Evolutionary conservation across 2,113 vertebrate genomes (phyloP), one percentile per base, ranked within the genome.

Genomic region (Cinclus cinclus): DNA sequence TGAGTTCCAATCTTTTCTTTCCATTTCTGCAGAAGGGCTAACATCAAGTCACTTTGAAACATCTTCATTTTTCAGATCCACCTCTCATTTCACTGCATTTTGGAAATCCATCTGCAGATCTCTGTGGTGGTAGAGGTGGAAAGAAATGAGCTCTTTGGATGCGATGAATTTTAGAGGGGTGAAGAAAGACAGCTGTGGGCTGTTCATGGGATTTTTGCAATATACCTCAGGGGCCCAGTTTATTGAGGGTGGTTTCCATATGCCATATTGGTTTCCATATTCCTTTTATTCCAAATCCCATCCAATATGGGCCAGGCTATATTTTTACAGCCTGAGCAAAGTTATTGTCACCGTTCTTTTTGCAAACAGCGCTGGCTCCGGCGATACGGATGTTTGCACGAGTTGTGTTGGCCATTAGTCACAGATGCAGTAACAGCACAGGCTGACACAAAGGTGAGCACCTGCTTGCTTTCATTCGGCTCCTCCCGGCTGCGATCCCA

Each of bases 401-500:
- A 17, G 22, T 10, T 0, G 3, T 16, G 5, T 1, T 1, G 24
- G 24, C 42, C 47, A 24, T 9, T 52, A 27, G 23, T 14, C 5
- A 3, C 8, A 31, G 50, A 20, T 9, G 20, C 58, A 4, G 27
- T 1, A 4, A 18, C 7, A 28, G 46, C 41, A 3, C 37, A 8
- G 2, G 50, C 50, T 23, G 80, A 2, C 39, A 28, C 25, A 1
- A 0, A 0, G 4, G 15, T 0, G 20, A 23, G 16, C 13, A 13
- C 5, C 4, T 1, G 14, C 28, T 31, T 37, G 35, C 35, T 37
- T 37, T 46, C 55, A 46, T 14, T 6, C 46, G 6, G 46, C 44
- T 49, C 62, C 70, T 42, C n/a, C 53, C 2, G 46, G 12, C 55
- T 28, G 44, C 25, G 22, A 39, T 3, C 33, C 11, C 18, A 0